Base-by-base conservation (phyloP, 2,888 invertebrate genomes). In the Ochropleura leucogaster region DNA sequence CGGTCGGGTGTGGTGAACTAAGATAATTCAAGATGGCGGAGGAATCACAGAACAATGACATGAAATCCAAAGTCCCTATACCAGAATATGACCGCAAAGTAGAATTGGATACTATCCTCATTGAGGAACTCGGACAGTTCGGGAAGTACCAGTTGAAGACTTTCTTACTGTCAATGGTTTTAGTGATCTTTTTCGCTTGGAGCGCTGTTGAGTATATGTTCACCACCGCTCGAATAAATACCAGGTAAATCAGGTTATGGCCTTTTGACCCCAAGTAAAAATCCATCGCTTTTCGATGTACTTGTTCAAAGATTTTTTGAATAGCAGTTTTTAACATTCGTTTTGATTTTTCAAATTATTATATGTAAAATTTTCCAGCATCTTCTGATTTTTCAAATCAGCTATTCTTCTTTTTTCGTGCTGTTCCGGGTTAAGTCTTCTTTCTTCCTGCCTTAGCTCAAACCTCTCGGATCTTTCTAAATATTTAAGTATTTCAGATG, bases 71-170 rank as follows among this genome's bases (percentile, higher is more conserved):
- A 30, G 30, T 30, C 30, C 30, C 30, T 30, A 30, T 30, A 30
- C 30, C 30, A 30, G 12, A 40, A 40, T 18, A 4, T 0, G n/a
- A 64, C 4, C 78, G 71, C 3, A 79, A 84, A 49, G 87, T 95
- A 44, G 92, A 94, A 47, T 65, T 95, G 82, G 95, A 95, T 68
- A 89, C 90, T 40, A 90, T 95, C 18, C 80, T 96, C 46, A 89
- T 93, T 20, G 90, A 93, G 46, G 96, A 96, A 79, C 88, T 95
- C 18, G 96, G 95, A 0, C 94, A 95, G 85, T 93, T 95, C 68
- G 95, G 95, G 0, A 82, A 80, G 66, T 95, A 92, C 77, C 95
- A 96, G 83, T 49, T 92, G 20, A 86, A 87, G 42, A 92, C 90
- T 0, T 74, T 95, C 51, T 72, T 87, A 4, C 74, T 94, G 51